Base-by-base conservation (phyloP, 2,888 invertebrate species). In the Mesorhabditis sp. region DNA sequence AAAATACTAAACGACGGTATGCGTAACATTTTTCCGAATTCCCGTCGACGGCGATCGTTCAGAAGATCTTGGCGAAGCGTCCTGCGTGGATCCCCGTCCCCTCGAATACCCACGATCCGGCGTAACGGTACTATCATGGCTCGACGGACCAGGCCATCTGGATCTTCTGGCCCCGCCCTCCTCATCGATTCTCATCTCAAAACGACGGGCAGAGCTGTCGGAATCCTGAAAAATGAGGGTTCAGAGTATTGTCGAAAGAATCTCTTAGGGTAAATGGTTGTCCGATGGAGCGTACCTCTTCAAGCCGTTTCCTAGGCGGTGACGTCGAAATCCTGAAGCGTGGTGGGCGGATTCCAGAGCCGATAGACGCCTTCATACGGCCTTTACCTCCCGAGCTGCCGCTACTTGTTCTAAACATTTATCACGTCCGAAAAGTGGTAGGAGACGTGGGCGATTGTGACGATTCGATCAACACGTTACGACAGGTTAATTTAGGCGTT, bases 321-420 rank as follows among this genome's bases (percentile, higher is more conserved):
- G 82, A 82, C 70, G 76, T 75, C 42, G 83, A 82, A 70, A 83
- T 83, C 70, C 83, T 69, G 72, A 82, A 83, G 67, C 78, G 67
- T 42, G 83, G 82, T 5, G 78, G 76, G 4, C 79, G 72, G 43
- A 75, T 74, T 43, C 75, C 78, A 78, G 79, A 69, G 62, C 78
- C 74, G 41, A n/a, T 28, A 67, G 50, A 28, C 66, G 71, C 44
- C 62, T 50, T 42, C 45, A 62, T 10, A 43, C 41, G 43, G 66
- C 10, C 42, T 45, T 44, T 43, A 42, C 13, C n/a, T 58, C 13
- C 50, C 43, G 13, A 58, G 45, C 43, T 66, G 45, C 43, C 42
- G 58, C 43, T 41, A 61, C 72, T 74, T 61, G 72, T 75, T 58
- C 74, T 74, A 67, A 70, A 28, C 28, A 28, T 28, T 28, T 28